A percentile compares a stretch with the other conserved stretches of the same genome.
Evolutionary conservation across 92 coral and sea anemone genomes (phyloP).

Genomic region (Porites evermanni): DNA sequence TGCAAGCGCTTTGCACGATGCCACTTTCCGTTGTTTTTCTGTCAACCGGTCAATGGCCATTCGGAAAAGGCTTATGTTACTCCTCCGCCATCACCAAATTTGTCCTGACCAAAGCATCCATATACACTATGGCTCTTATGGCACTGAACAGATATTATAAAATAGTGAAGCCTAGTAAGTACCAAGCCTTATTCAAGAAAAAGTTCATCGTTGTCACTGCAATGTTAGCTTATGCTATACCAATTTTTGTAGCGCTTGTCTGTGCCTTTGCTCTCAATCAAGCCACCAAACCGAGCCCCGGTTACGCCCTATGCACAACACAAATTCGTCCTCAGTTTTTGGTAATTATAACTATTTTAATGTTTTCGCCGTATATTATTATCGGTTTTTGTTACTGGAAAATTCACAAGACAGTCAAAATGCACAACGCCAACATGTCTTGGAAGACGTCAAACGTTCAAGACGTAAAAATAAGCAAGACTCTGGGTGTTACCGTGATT

Average conservation of each 20-base stretch:
- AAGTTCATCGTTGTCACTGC: constrained; percentile 17
- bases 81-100: background rate
- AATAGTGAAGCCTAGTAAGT: constrained; percentile 29
- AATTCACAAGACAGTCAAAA: constrained; percentile 14
- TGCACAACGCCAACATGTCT: constrained; percentile 29
- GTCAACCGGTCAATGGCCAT: background rate
- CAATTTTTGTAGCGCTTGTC: background rate
- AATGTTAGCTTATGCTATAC: background rate
- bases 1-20: constrained; percentile 21
- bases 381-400: constrained; percentile 32
- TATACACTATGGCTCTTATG: constrained; percentile 19
- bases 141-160: constrained; percentile 35
- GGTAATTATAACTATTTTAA: background rate
- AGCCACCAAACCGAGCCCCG: background rate
- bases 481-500: background rate
- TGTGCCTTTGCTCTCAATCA: background rate
- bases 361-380: background rate
- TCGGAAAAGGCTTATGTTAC: background rate
- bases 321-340: background rate
- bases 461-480: constrained; percentile 23
- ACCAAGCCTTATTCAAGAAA: constrained; percentile 4
- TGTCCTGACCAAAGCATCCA: constrained; percentile 4
- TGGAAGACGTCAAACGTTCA: constrained; percentile 27
- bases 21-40: constrained; percentile 18
- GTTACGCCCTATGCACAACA: background rate